Evolutionary conservation across 2,113 vertebrate genomes (phyloP).

Genomic region (Puffinus mauretanicus): DNA sequence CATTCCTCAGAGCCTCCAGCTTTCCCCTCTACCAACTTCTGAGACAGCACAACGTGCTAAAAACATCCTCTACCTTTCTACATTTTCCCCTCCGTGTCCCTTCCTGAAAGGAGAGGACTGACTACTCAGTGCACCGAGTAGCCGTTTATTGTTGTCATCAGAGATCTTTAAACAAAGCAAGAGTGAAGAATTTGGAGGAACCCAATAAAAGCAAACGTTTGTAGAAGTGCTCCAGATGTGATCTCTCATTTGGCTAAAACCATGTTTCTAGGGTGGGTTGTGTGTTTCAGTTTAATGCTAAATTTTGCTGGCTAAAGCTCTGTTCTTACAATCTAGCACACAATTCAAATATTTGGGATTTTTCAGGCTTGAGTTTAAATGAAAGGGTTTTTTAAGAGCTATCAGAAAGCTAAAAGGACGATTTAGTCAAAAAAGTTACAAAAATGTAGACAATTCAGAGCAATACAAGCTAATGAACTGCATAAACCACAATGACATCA

Average conservation of each 20-base stretch:
- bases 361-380: neutral
- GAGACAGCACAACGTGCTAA: neutral
- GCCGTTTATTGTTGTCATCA: neutral
- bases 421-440: neutral
- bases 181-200: neutral
- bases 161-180: neutral
- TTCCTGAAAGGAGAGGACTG: neutral
- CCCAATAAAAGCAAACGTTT: neutral
- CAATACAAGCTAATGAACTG: neutral
- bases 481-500: neutral
- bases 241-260: neutral
- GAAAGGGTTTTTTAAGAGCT: neutral
- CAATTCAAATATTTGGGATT: neutral
- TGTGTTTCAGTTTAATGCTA: neutral
- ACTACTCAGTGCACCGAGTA: too few relatives aligned
- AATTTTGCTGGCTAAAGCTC: neutral
- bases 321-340: neutral
- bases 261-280: neutral
- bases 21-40: neutral
- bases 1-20: neutral
- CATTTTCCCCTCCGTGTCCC: neutral
- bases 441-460: neutral
- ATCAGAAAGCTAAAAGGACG: neutral
- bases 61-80: neutral
- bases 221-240: neutral